Percentiles rank a stretch among this genome's conserved stretches.
Evolutionary conservation across 2,888 invertebrate species (phyloP).

Genomic region (Helicoverpa assulta): DNA sequence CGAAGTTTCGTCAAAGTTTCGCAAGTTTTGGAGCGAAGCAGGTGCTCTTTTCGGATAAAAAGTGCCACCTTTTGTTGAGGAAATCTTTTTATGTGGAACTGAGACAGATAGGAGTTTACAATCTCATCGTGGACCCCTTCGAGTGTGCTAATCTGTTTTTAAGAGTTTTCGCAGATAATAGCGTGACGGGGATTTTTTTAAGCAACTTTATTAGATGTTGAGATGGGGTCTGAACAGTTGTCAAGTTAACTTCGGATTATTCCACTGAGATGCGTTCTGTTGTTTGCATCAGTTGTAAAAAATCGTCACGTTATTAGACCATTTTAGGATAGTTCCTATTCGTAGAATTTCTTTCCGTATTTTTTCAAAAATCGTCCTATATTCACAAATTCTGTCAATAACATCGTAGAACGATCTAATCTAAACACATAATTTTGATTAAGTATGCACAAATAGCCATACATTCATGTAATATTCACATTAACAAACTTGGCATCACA

Average conservation of each 20-base stretch:
- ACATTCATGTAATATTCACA: too few species aligned
- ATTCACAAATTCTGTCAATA: too few species aligned
- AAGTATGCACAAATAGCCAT: too few species aligned
- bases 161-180: conserved; percentile 64
- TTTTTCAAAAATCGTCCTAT: too few species aligned
- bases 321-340: too few species aligned
- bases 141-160: conserved; percentile 65
- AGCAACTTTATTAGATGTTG: conserved; percentile 58
- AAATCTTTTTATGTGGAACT: conserved; percentile 72
- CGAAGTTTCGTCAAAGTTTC: conserved; percentile 75
- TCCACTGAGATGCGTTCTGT: conserved; percentile 29
- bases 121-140: conserved; percentile 61
- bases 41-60: conserved; percentile 87
- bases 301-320: too few species aligned
- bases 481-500: conserved; percentile 39
- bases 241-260: conserved; percentile 35
- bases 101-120: conserved; percentile 71
- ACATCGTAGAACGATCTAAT: too few species aligned
- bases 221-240: conserved; percentile 30
- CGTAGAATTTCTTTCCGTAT: too few species aligned
- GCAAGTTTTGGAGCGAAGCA: conserved; percentile 77
- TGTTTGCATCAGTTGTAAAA: conserved; percentile 20
- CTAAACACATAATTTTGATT: too few species aligned
- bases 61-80: conserved; percentile 79
- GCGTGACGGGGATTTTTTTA: conserved; percentile 58